Percentiles rank a stretch among this genome's conserved stretches.
Evolutionary conservation across 2,113 vertebrate species (phyloP).

Genomic region (Sphaerodactylus townsendi): DNA sequence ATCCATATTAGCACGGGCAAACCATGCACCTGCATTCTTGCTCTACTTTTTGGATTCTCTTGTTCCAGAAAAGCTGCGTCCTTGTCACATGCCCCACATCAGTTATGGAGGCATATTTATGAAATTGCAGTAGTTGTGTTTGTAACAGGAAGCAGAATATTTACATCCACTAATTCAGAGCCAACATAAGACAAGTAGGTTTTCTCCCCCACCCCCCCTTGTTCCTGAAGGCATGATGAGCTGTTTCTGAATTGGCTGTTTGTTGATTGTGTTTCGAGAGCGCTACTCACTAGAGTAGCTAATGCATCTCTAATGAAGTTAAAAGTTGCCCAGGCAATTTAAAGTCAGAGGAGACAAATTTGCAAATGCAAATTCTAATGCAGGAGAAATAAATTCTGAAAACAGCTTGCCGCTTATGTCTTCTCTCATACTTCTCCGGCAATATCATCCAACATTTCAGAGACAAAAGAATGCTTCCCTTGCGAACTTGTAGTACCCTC

Average conservation of each 20-base stretch:
- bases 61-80: background rate
- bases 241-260: conserved; percentile 1
- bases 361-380: conserved; percentile 1
- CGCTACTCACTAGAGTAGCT: background rate
- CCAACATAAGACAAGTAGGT: background rate
- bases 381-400: background rate
- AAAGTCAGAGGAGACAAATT: background rate
- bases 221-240: conserved; percentile 14
- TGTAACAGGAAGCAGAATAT: conserved; percentile 15
- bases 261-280: conserved; percentile 28
- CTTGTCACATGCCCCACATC: background rate
- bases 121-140: conserved; percentile 25
- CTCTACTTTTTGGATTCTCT: conserved; percentile 5
- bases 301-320: conserved; percentile 23
- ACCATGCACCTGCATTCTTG: background rate
- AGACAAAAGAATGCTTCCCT: no score
- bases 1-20: conserved; percentile 12
- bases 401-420: background rate
- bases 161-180: conserved; percentile 28
- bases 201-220: background rate
- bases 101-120: conserved; percentile 14
- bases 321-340: conserved; percentile 16
- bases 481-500: no score
- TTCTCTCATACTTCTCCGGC: background rate
- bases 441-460: background rate